Evolutionary conservation across 1,140 invertebrate species (phyloP).

Genomic region (Drosophila kurseongensis): DNA sequence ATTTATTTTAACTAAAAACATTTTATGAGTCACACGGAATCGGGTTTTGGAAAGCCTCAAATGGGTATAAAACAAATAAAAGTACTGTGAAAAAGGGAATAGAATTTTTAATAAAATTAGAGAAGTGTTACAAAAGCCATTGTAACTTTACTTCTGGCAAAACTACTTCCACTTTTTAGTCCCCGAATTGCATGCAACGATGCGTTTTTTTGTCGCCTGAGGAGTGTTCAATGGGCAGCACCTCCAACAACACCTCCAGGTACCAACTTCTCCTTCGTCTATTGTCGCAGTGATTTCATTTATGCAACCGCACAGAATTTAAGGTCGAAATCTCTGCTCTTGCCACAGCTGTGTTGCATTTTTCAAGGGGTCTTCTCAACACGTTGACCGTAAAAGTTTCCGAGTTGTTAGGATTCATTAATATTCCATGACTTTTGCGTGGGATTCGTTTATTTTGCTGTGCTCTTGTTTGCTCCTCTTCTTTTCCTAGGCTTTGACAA

Average conservation of each 20-base stretch:
- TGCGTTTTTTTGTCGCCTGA: conserved; percentile 11
- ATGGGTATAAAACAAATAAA: no score
- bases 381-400: conserved; percentile 40
- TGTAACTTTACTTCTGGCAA: conserved; percentile 8
- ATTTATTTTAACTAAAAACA: no score
- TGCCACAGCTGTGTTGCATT: conserved; percentile 25
- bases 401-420: conserved; percentile 49
- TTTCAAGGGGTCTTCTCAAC: conserved; percentile 41
- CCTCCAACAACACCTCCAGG: not conserved
- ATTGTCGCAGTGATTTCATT: conserved; percentile 35
- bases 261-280: not conserved
- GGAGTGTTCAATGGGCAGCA: not conserved
- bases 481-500: conserved; percentile 18
- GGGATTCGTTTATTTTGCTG: conserved; percentile 45
- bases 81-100: not conserved
- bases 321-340: conserved; percentile 4
- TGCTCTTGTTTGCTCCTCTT: conserved; percentile 21
- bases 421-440: conserved; percentile 74
- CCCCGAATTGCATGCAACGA: conserved; percentile 15
- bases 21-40: no score
- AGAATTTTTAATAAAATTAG: not conserved
- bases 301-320: conserved; percentile 35
- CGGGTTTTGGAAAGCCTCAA: no score
- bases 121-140: not conserved
- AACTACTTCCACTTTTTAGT: conserved; percentile 2